phyloP scores from a whole-genome alignment of 2,888 invertebrate genomes.

The Andrena flavipes region DNA sequence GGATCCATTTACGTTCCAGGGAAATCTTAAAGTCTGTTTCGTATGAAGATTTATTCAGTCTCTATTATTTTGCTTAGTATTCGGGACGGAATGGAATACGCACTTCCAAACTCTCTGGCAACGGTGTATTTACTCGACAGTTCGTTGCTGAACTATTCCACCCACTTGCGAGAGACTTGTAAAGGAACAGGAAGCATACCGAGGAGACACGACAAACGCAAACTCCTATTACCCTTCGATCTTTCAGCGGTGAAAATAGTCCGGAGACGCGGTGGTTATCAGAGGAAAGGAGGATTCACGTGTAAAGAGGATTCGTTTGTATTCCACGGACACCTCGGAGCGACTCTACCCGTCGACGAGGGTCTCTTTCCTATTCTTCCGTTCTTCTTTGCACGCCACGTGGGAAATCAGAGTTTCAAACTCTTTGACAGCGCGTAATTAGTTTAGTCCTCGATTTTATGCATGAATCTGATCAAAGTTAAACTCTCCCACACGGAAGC shows the following conservation, averaged over 20 bases:
- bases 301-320: constrained; percentile 46
- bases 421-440: constrained; percentile 9
- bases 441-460: background rate
- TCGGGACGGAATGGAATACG: too few relatives aligned
- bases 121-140: background rate
- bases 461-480: constrained; percentile 5
- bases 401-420: constrained; percentile 36
- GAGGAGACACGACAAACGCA: constrained; percentile 38
- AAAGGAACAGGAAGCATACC: constrained; percentile 22
- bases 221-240: constrained; percentile 44
- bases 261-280: constrained; percentile 14
- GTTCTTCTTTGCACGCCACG: constrained; percentile 14
- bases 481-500: background rate
- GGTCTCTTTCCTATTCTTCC: constrained; percentile 23
- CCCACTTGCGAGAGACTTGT: background rate
- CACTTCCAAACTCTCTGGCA: too few relatives aligned
- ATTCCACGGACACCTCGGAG: constrained; percentile 17
- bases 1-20: too few relatives aligned
- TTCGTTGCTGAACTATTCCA: constrained; percentile 3
- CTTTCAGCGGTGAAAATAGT: constrained; percentile 31
- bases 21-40: too few relatives aligned
- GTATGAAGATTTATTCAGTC: too few relatives aligned
- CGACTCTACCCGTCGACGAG: constrained; percentile 15
- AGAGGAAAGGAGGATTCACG: constrained; percentile 33
- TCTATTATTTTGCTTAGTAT: too few relatives aligned